Percentiles rank a stretch among this genome's conserved stretches.
Conservation (phyloP, 2,888 invertebrate species). For the Drosophila birchii region DNA sequence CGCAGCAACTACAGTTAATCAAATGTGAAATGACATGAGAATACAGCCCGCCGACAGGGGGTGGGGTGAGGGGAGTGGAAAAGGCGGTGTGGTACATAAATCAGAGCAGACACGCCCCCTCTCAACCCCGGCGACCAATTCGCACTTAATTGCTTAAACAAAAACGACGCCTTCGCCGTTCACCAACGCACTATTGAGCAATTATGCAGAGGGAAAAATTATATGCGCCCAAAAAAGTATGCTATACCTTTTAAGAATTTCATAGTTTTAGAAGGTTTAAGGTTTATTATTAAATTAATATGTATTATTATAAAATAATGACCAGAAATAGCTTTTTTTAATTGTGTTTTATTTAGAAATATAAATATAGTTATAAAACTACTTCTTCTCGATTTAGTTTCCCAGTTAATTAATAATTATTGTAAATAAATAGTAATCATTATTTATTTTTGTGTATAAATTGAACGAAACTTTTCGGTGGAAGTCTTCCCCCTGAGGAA, state of each 20-base stretch:
- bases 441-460: slow-evolving; percentile 21
- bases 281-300: not conserved
- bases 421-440: not conserved
- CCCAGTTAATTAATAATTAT: not conserved
- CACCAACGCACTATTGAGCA: slow-evolving; percentile 70
- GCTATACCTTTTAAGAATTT: not conserved
- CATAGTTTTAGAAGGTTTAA: not conserved
- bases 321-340: not conserved
- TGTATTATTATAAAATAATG: not conserved
- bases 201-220: slow-evolving; percentile 56
- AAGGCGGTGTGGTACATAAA: slow-evolving; percentile 56
- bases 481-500: slow-evolving; percentile 36
- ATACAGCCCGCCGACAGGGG: slow-evolving; percentile 9
- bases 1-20: slow-evolving; percentile 68
- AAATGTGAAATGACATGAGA: slow-evolving; percentile 64
- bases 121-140: slow-evolving; percentile 11
- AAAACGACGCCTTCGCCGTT: slow-evolving; percentile 38
- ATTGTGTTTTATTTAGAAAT: not conserved
- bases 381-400: not conserved
- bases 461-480: slow-evolving; percentile 65
- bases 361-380: not conserved
- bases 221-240: slow-evolving; percentile 4
- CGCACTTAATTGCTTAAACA: slow-evolving; percentile 73
- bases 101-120: slow-evolving; percentile 51
- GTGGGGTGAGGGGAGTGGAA: not conserved